Base-by-base conservation (phyloP, 2,113 vertebrate genomes). In the Acrocephalus arundinaceus region DNA sequence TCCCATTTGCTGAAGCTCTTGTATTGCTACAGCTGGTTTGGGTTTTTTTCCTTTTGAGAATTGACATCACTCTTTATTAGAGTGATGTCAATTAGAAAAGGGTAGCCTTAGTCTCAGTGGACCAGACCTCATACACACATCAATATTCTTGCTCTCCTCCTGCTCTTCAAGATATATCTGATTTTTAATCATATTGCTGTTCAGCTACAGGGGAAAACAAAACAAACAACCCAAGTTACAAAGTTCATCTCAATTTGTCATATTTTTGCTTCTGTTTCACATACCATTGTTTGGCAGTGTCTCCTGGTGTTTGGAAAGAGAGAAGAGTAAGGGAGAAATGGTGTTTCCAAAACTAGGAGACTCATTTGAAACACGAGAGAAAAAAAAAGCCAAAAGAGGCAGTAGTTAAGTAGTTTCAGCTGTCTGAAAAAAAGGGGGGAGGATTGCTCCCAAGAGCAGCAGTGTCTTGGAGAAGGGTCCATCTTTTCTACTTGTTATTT, bases 11-110 rank as follows among this genome's bases (percentile, higher is more conserved):
- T 77, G 71, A 96, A 91, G 88, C 72, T 37, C 23, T 37, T 75
- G 24, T 87, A 90, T 90, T 96, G 46, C 86, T 92, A 87, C 94
- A 91, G 89, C 78, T 97, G 78, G 45, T 87, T 93, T 96, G 57
- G 16, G 6, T 77, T 78, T 87, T 21, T 93, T 75, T 77, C 9
- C 78, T 92, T 59, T 68, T 46, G 54, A 86, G 61, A 95, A 93
- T 68, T 95, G 87, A 37, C 67, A 18, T 95, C 92, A 87, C 67
- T 92, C 49, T 95, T 94, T 95, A 39, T 39, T 39, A 39, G 9
- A 39, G 37, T 39, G 37, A 11, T 39, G 37, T 39, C 37, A 83
- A 96, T 95, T 97, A 95, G 57, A 89, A 94, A 94, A 95, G 81
- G 87, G 45, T 52, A 85, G 28, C 52, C 35, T 79, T 39, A 37